Evolutionary conservation across 2,888 invertebrate species (phyloP).

Genomic region (Ophioninae sp.): DNA sequence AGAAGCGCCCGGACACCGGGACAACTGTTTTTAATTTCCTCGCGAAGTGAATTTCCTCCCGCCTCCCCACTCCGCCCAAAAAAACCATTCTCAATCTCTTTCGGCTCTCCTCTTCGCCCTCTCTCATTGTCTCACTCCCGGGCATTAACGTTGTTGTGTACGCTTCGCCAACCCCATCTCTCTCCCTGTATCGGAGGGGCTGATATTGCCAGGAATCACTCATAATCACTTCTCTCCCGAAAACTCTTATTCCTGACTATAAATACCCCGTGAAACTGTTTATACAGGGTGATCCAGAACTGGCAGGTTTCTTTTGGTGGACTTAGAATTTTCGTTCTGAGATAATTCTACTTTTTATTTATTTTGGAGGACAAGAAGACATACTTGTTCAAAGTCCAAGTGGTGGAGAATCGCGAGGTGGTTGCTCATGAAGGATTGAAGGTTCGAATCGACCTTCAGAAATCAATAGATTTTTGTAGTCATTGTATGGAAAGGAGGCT

Average conservation of each 20-base stretch:
- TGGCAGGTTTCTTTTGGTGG: neutral
- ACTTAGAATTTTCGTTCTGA: too few relatives aligned
- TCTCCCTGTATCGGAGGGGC: slow-evolving; percentile 73
- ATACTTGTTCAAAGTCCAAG: too few relatives aligned
- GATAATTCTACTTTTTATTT: too few relatives aligned
- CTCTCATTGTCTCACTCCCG: slow-evolving; percentile 25
- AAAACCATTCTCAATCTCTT: slow-evolving; percentile 58
- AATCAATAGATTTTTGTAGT: too few relatives aligned
- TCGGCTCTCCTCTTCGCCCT: slow-evolving; percentile 16
- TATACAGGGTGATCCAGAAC: neutral
- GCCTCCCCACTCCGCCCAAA: slow-evolving; percentile 33
- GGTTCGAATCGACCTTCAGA: too few relatives aligned
- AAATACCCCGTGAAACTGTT: slow-evolving; percentile 1
- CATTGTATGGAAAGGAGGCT: too few relatives aligned
- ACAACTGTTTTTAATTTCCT: slow-evolving; percentile 81
- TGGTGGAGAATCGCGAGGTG: too few relatives aligned
- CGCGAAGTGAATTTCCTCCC: slow-evolving; percentile 79
- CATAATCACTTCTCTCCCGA: slow-evolving; percentile 74
- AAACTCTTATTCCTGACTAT: slow-evolving; percentile 47
- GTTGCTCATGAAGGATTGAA: too few relatives aligned
- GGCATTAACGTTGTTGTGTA: slow-evolving; percentile 41
- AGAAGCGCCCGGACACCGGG: slow-evolving; percentile 59
- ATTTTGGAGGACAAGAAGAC: too few relatives aligned
- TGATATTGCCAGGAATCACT: slow-evolving; percentile 80
- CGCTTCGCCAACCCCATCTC: slow-evolving; percentile 51